Evolutionary conservation across 2,797 vertebrate genomes (phyloP), one percentile per base, ranked within the genome.

Genomic region (Lutjanus argentimaculatus): DNA sequence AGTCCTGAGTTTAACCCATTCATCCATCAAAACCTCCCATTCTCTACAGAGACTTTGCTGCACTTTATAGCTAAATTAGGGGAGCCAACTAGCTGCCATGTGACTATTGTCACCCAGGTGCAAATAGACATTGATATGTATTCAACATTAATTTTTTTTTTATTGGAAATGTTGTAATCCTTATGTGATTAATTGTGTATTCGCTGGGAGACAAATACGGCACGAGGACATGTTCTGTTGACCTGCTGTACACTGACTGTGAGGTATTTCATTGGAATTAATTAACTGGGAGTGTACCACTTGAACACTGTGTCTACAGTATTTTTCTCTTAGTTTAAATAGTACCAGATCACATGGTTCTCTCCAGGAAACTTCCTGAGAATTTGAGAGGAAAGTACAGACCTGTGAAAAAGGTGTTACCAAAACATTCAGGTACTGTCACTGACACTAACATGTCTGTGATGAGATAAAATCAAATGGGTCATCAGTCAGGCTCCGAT

Each of bases 401-500:
- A 46, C 3, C 6, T 46, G 49, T 17, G 6, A 59, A 52, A 52
- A 30, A 55, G n/a, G 36, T 40, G 2, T 57, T 25, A 36, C 16
- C 10, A 16, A 51, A 67, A 51, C 42, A 64, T 30, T 42, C 30
- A 45, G 4, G 2, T 14, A 7, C 36, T 53, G 15, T 53, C 12
- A 21, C 7, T 0, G 1, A 43, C 12, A 30, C n/a, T 14, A 42
- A 10, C 14, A 53, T 9, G 2, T 72, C 9, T 30, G 43, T 25
- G 13, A 14, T 12, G 45, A 62, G 40, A 17, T 5, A 4, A 12
- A 13, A 21, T 49, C 16, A 49, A 22, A 40, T 6, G 5, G 5
- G 1, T 40, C 14, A 42, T 81, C 68, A 22, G 69, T 61, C 7
- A 58, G 7, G 46, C 52, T 63, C 11, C 7, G 2, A 36, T 85